Conservation (phyloP, 2,113 vertebrate species). For the Peromyscus californicus region DNA sequence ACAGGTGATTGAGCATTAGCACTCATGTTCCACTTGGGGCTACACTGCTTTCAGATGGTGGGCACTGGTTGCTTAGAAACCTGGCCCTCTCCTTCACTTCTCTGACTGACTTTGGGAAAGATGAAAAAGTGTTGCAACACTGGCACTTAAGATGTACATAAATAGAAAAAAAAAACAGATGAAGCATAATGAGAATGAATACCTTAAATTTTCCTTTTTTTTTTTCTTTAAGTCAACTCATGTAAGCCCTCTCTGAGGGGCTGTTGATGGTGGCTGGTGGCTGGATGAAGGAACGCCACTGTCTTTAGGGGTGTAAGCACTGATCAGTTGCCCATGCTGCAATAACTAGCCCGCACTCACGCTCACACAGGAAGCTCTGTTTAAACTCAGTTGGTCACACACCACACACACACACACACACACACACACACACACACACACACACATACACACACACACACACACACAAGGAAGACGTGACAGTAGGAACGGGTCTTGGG, state of each 20-base stretch:
- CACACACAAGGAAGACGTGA: not conserved
- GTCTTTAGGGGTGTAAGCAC: not conserved
- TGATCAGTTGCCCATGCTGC: not conserved
- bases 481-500: not conserved
- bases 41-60: not conserved
- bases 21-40: not conserved
- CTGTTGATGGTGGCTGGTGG: not conserved
- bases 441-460: not conserved
- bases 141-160: not conserved
- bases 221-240: not conserved
- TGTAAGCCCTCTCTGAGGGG: not conserved
- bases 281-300: not conserved
- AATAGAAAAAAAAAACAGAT: not conserved
- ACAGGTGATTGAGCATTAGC: not conserved
- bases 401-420: not conserved
- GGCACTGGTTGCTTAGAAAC: not conserved
- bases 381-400: not conserved
- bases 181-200: not conserved
- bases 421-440: not conserved
- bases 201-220: not conserved
- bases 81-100: not conserved
- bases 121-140: not conserved
- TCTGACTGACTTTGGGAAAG: not conserved
- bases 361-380: not conserved
- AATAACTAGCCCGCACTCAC: not conserved